Percentiles rank a stretch among this genome's conserved stretches.
These are phyloP conservation scores for Euthynnus affinis DNA, from an alignment of 2,797 vertebrate genomes.

Conservation along the genomic window DNA sequence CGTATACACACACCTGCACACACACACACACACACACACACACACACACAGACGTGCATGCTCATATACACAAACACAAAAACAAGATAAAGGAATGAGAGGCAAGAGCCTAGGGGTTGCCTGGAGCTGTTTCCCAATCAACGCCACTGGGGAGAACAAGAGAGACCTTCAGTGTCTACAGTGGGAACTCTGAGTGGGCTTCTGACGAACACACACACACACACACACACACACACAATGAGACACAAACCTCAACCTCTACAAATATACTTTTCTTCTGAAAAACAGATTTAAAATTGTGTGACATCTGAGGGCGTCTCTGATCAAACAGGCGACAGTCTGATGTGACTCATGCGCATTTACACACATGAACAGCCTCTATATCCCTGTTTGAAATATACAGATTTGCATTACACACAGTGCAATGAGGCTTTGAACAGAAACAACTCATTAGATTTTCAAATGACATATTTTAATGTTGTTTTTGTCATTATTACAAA, in stretches of 20 bases:
- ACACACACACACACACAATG: conserved; percentile 10
- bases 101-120: conserved; percentile 77
- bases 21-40: conserved; percentile 16
- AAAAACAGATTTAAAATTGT: conserved; percentile 63
- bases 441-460: conserved; percentile 38
- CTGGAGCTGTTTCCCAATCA: conserved; percentile 85
- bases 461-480: conserved; percentile 38
- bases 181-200: conserved; percentile 73
- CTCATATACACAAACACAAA: conserved; percentile 50
- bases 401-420: conserved; percentile 60
- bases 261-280: conserved; percentile 63
- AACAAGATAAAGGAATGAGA: conserved; percentile 67
- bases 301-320: conserved; percentile 65
- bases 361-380: conserved; percentile 46
- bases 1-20: neutral
- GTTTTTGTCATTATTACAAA: conserved; percentile 10
- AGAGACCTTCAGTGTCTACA: conserved; percentile 76
- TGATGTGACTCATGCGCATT: conserved; percentile 65
- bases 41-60: conserved; percentile 1
- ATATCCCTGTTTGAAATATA: conserved; percentile 52
- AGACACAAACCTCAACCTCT: conserved; percentile 51
- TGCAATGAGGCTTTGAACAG: conserved; percentile 49
- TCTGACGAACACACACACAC: conserved; percentile 54
- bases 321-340: conserved; percentile 71
- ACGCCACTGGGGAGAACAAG: conserved; percentile 78